phyloP scores from a whole-genome alignment of 30 jellyfish, hydroid and myxozoan genomes.

The Morbakka virulenta region DNA sequence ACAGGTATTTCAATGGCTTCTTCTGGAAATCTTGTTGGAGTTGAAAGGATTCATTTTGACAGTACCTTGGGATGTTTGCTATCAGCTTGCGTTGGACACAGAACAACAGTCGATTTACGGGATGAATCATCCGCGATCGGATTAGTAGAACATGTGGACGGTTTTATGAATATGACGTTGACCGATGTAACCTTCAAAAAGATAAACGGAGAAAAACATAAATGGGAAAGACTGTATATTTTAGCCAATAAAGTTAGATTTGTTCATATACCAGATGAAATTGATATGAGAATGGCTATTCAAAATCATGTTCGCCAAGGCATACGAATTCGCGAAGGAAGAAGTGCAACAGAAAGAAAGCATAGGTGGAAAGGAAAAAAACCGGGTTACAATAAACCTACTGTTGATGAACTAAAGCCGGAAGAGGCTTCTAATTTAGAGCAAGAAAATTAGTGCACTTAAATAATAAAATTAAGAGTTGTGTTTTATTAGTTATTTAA shows the following conservation, averaged over 20 bases:
- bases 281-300: slow-evolving; percentile 71
- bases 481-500: too few species aligned
- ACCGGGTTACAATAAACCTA: too few species aligned
- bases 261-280: slow-evolving; percentile 90
- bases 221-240: slow-evolving; percentile 45
- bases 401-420: too few species aligned
- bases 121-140: slow-evolving; percentile 78
- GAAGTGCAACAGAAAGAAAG: too few species aligned
- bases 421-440: too few species aligned
- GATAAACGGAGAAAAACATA: slow-evolving; percentile 35
- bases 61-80: slow-evolving; percentile 60
- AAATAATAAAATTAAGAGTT: too few species aligned
- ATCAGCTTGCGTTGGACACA: slow-evolving; percentile 78
- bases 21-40: slow-evolving; percentile 41
- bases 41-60: slow-evolving; percentile 60
- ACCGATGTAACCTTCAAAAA: slow-evolving; percentile 27
- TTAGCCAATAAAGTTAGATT: slow-evolving; percentile 73
- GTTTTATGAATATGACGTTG: slow-evolving; percentile 74
- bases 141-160: slow-evolving; percentile 64
- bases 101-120: slow-evolving; percentile 74
- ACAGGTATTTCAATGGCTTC: too few species aligned
- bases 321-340: too few species aligned
- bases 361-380: too few species aligned
- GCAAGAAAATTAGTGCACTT: too few species aligned
- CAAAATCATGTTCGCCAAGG: slow-evolving; percentile 26